These are phyloP conservation scores for Amphimallon solstitiale DNA, from an alignment of 2,888 invertebrate genomes.

Conservation along the genomic window DNA sequence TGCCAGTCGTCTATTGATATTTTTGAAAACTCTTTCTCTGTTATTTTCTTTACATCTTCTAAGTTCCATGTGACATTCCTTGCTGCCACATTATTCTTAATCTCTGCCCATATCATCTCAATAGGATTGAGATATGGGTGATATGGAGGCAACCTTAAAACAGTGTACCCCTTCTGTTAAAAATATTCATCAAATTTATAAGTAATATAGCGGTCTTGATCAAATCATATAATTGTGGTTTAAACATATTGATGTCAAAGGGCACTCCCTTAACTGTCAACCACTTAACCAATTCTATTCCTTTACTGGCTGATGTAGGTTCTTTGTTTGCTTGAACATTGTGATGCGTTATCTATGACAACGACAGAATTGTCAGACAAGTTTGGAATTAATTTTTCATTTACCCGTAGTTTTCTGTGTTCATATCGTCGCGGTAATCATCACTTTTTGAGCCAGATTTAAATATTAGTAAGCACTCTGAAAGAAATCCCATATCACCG, in stretches of 20 bases:
- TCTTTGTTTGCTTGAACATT: no score
- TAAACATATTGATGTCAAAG: background rate
- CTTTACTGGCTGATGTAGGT: no score
- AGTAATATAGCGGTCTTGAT: background rate
- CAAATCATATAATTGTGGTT: background rate
- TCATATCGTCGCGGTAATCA: background rate
- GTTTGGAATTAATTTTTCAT: slow-evolving; percentile 3
- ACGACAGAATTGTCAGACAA: background rate
- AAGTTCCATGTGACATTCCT: no score
- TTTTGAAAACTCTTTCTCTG: slow-evolving; percentile 1
- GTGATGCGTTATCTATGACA: background rate
- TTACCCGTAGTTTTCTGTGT: background rate
- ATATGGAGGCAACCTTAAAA: no score
- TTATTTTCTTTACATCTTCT: slow-evolving; percentile 3
- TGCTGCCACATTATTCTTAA: no score
- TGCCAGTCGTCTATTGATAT: background rate
- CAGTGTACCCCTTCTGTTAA: no score
- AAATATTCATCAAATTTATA: background rate
- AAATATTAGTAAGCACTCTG: background rate
- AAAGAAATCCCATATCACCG: background rate
- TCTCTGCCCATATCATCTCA: no score
- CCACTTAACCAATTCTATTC: background rate
- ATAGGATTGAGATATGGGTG: no score
- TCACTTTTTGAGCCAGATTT: slow-evolving; percentile 2
- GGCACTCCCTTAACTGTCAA: background rate